These are phyloP conservation scores for Dryococelus australis DNA, from an alignment of 2,888 invertebrate species.

Conservation along the genomic window DNA sequence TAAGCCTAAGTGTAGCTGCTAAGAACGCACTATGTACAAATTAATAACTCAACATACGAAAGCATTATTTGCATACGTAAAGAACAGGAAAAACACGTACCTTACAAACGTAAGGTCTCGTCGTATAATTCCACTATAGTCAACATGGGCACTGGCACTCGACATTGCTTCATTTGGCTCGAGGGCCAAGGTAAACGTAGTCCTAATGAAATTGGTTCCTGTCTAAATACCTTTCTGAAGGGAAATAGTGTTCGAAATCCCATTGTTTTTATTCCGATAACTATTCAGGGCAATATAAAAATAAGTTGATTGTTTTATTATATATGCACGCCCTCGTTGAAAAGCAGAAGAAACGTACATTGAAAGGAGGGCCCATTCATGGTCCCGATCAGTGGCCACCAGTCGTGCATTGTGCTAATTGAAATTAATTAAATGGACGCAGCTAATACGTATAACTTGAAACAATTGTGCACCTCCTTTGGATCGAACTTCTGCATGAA, in stretches of 20 bases:
- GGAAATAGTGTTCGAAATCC: conserved; percentile 28
- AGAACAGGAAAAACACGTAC: too few species aligned
- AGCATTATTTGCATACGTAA: too few species aligned
- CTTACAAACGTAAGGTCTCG: neutral
- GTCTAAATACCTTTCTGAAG: conserved; percentile 5
- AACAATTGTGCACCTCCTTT: conserved; percentile 19
- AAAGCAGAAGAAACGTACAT: conserved; percentile 18
- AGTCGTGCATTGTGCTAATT: conserved; percentile 19
- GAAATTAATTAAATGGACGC: conserved; percentile 21
- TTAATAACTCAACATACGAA: too few species aligned
- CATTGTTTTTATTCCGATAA: conserved; percentile 31
- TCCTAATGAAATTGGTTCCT: conserved; percentile 31
- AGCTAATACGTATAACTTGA: neutral
- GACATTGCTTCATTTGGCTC: conserved; percentile 31
- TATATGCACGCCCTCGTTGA: conserved; percentile 27
- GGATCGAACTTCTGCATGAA: neutral
- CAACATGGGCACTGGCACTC: conserved; percentile 12
- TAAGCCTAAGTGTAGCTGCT: neutral
- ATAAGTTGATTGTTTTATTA: too few species aligned
- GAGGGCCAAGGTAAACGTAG: conserved; percentile 23
- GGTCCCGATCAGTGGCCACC: conserved; percentile 24
- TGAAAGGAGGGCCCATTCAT: conserved; percentile 21
- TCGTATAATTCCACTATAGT: neutral
- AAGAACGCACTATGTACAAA: too few species aligned
- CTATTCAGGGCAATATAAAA: too few species aligned